Evolutionary conservation across 2,797 vertebrate genomes (phyloP).

Genomic region (Gastrophryne carolinensis): DNA sequence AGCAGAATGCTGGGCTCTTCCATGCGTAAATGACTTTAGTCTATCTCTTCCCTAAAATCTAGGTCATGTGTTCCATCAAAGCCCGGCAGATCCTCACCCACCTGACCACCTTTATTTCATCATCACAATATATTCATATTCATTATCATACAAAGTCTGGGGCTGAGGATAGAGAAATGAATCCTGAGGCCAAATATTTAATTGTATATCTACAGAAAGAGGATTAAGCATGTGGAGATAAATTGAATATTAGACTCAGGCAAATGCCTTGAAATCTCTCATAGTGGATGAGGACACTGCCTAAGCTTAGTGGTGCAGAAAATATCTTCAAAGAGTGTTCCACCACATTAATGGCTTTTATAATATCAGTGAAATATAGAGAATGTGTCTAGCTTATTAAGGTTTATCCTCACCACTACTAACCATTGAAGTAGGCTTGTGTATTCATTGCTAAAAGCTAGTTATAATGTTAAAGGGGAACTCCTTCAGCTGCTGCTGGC

Average conservation of each 20-base stretch:
- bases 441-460: no score
- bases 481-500: no score
- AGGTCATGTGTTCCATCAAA: conserved; percentile 32
- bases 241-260: conserved; percentile 28
- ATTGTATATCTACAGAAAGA: neutral
- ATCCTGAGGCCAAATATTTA: conserved; percentile 1
- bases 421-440: no score
- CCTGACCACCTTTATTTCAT: conserved; percentile 16
- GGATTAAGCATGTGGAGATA: conserved; percentile 21
- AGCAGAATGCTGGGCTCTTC: neutral
- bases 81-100: neutral
- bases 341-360: neutral
- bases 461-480: no score
- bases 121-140: neutral
- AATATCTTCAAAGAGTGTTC: conserved; percentile 15
- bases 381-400: no score
- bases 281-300: conserved; percentile 9
- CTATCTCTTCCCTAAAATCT: conserved; percentile 43
- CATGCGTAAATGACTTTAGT: conserved; percentile 25
- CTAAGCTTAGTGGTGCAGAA: conserved; percentile 15
- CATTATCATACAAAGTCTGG: conserved; percentile 31
- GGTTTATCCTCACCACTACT: no score
- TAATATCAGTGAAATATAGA: neutral
- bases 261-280: conserved; percentile 20
- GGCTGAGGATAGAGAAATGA: neutral